Conservation (phyloP, 2,113 vertebrate species). For the Zootoca vivipara region DNA sequence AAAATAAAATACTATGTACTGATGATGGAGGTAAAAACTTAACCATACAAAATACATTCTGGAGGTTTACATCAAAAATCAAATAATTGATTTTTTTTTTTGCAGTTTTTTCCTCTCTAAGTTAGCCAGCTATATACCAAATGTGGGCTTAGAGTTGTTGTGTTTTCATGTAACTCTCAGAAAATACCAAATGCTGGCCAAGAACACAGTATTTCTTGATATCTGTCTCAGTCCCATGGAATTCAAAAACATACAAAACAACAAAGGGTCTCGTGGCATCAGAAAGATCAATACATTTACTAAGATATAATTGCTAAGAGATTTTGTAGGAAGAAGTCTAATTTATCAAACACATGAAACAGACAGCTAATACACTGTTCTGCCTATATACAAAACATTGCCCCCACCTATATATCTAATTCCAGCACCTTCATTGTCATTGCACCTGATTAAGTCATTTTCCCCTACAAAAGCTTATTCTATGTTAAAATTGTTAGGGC, state of each 20-base stretch:
- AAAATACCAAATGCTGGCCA: neutral
- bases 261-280: too few relatives aligned
- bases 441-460: neutral
- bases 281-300: too few relatives aligned
- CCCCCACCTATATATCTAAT: neutral
- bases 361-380: neutral
- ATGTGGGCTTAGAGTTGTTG: neutral
- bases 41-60: too few relatives aligned
- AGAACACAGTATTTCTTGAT: neutral
- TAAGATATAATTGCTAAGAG: neutral
- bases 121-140: neutral
- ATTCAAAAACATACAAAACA: neutral
- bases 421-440: neutral
- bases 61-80: too few relatives aligned
- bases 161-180: neutral
- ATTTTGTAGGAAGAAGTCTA: neutral
- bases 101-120: too few relatives aligned
- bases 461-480: neutral
- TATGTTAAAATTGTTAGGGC: neutral
- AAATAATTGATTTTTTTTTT: too few relatives aligned
- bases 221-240: neutral
- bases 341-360: neutral
- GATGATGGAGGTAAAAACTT: too few relatives aligned
- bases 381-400: neutral
- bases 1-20: too few relatives aligned